Base-by-base conservation (phyloP, 2,797 vertebrate species). In the Cirrhinus molitorella region DNA sequence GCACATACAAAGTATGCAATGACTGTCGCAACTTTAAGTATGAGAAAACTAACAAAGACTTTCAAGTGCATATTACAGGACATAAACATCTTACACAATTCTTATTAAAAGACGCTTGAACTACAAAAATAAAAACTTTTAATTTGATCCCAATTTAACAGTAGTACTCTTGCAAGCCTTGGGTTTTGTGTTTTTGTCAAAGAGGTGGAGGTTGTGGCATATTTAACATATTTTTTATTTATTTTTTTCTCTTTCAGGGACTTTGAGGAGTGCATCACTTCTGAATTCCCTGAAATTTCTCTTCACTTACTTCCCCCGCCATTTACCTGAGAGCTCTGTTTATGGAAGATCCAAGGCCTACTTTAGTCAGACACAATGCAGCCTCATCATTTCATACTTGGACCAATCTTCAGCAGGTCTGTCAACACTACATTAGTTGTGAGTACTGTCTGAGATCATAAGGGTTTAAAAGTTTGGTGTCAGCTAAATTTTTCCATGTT, bases 321-420 rank as follows among this genome's bases (percentile, higher is more conserved):
- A 72, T 72, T 72, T 31, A 47, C 47, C 17, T 51, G 47, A 72
- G 47, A 72, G 47, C 47, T 72, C 17, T 21, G 47, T 72, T 47
- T 51, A 25, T 31, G 47, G 47, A 72, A 72, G 51, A 51, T 51
- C 45, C 25, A 31, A 49, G 45, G 10, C 31, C 25, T 72, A 51
- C 9, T 19, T 72, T 51, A 31, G 70, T 3, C 23, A 31, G 16
- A 72, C 16, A 2, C 47, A 72, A 13, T 21, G n/a, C 70, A 63
- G 59, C 25, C 25, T 63, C 25, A 28, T 31, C 25, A 31, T 72
- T 72, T 51, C 17, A 31, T 72, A 72, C 45, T 72, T 13, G 25
- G 16, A 28, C 70, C 59, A 14, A 51, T 72, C 23, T 49, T 72
- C 45, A 72, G 23, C 3, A 7, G 40, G 40, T 70, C 43, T 47